Percentiles rank a stretch among this genome's conserved stretches.
These are phyloP conservation scores for Albula goreensis DNA, from an alignment of 2,113 vertebrate species.

Conservation along the genomic window DNA sequence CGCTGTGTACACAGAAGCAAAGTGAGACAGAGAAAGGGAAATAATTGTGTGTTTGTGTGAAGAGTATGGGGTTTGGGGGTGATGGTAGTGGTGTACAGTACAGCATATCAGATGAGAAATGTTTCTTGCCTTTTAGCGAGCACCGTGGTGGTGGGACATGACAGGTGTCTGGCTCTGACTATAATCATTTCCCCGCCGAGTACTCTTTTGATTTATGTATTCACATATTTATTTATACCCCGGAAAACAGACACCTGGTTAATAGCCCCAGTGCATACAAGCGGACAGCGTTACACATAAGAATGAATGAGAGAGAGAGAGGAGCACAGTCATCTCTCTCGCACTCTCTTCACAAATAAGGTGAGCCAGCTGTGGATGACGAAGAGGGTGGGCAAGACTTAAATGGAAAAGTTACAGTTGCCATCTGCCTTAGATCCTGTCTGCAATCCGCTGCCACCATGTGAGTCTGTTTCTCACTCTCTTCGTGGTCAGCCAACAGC, in stretches of 20 bases:
- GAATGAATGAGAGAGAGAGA: not conserved
- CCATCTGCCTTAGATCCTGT: conserved; percentile 21
- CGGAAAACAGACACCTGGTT: conserved; percentile 11
- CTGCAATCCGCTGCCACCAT: not conserved
- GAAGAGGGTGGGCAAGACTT: conserved; percentile 1
- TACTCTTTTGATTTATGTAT: conserved; percentile 4
- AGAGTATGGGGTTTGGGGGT: not conserved
- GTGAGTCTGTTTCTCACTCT: not conserved
- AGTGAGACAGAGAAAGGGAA: too few relatives aligned
- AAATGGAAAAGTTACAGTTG: conserved; percentile 25
- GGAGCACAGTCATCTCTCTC: not conserved
- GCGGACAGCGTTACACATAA: conserved; percentile 1
- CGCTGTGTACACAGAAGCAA: too few relatives aligned
- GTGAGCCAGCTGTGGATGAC: conserved; percentile 22
- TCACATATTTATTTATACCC: conserved; percentile 13
- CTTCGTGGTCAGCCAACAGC: not conserved
- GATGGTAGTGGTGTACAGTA: too few relatives aligned
- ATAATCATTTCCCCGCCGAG: not conserved
- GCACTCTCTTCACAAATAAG: conserved; percentile 1
- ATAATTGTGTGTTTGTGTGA: not conserved
- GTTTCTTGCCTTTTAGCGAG: not conserved
- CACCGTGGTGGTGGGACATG: not conserved
- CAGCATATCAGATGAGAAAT: not conserved
- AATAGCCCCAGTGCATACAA: not conserved
- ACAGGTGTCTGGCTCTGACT: conserved; percentile 3